These are phyloP conservation scores for Lepidonotus clava DNA, from an alignment of 2,888 invertebrate genomes.

Conservation along the genomic window DNA sequence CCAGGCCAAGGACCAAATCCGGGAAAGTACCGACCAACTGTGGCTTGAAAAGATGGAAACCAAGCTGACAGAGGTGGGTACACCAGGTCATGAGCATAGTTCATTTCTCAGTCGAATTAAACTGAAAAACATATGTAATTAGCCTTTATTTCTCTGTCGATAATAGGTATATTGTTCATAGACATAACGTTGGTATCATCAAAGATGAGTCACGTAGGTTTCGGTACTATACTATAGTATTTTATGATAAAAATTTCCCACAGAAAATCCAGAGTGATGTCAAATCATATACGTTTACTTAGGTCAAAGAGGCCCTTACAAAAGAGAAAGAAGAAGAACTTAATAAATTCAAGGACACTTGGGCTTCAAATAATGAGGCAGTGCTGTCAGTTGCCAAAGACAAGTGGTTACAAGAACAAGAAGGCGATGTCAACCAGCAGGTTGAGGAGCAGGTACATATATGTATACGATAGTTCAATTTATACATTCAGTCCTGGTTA, in stretches of 20 bases:
- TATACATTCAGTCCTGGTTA: too few relatives aligned
- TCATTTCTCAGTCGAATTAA: too few relatives aligned
- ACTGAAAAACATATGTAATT: too few relatives aligned
- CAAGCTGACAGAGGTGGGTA: slow-evolving; percentile 22
- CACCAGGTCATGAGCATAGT: too few relatives aligned
- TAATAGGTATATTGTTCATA: too few relatives aligned
- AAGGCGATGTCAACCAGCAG: neutral
- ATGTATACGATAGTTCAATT: too few relatives aligned
- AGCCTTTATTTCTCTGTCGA: too few relatives aligned
- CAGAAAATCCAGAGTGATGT: neutral
- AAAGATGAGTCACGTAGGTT: neutral
- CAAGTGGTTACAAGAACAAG: slow-evolving; percentile 52
- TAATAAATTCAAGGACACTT: neutral
- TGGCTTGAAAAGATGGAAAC: slow-evolving; percentile 35
- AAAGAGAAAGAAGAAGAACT: slow-evolving; percentile 40
- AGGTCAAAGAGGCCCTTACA: neutral
- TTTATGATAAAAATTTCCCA: neutral
- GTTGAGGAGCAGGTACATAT: slow-evolving; percentile 45
- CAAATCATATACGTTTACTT: too few relatives aligned
- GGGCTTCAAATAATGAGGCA: slow-evolving; percentile 5
- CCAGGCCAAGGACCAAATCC: slow-evolving; percentile 70
- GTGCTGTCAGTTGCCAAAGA: slow-evolving; percentile 26
- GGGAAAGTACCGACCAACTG: slow-evolving; percentile 59
- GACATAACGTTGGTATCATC: neutral
- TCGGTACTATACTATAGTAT: neutral